Conservation (phyloP, 2,888 invertebrate species). For the Trichopoda pennipes region DNA sequence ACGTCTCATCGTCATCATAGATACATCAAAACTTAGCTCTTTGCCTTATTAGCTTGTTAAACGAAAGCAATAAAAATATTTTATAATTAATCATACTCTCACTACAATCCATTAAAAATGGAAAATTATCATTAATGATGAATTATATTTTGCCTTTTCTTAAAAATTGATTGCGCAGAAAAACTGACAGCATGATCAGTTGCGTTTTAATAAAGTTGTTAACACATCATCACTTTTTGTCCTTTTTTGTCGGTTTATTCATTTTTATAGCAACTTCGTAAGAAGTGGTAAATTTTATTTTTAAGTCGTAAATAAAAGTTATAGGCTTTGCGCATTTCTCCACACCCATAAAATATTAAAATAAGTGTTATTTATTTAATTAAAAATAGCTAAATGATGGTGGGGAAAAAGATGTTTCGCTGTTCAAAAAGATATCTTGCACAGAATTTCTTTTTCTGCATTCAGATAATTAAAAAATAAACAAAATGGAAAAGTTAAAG, state of each 20-base stretch:
- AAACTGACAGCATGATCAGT: conserved; percentile 46
- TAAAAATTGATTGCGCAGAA: conserved; percentile 39
- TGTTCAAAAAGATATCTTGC: too few species aligned
- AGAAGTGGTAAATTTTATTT: not conserved
- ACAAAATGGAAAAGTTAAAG: too few species aligned
- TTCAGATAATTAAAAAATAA: too few species aligned
- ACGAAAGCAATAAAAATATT: conserved; percentile 17
- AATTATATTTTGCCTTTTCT: conserved; percentile 7
- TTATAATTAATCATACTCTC: conserved; percentile 47
- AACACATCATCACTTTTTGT: conserved; percentile 27
- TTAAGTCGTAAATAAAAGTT: conserved; percentile 3
- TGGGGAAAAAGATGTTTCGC: conserved; percentile 10
- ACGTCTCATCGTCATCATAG: not conserved
- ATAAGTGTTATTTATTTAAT: not conserved
- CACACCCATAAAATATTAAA: conserved; percentile 31
- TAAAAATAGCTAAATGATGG: not conserved
- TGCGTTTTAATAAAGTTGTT: conserved; percentile 57
- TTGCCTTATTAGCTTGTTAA: not conserved
- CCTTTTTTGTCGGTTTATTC: conserved; percentile 6
- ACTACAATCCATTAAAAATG: conserved; percentile 35
- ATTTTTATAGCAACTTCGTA: not conserved
- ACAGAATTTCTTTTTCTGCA: too few species aligned
- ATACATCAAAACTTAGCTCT: not conserved
- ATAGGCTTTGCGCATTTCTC: conserved; percentile 4
- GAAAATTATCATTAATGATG: conserved; percentile 14